A percentile compares a stretch with the other conserved stretches of the same genome.
phyloP scores from a whole-genome alignment of 2,113 vertebrate genomes.

The Plecotus auritus region DNA sequence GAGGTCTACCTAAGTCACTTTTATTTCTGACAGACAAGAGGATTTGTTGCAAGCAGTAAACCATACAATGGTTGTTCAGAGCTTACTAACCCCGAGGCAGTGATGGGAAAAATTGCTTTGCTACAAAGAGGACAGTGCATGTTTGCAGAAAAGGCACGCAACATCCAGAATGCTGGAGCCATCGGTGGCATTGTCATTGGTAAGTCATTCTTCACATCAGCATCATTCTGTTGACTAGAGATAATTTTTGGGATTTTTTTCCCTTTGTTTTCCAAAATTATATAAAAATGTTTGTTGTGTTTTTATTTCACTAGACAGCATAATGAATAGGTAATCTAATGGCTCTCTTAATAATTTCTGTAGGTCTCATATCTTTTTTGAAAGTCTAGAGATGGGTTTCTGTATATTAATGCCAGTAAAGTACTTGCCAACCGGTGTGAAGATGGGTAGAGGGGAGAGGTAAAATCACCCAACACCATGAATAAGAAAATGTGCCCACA shows the following conservation, averaged over 20 bases:
- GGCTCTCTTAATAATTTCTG: background rate
- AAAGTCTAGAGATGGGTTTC: background rate
- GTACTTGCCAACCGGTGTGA: background rate
- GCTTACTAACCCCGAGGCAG: conserved; percentile 89
- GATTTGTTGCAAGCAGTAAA: conserved; percentile 92
- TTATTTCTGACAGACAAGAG: conserved; percentile 86
- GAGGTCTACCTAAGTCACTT: conserved; percentile 14
- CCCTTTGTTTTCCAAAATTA: background rate
- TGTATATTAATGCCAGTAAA: background rate
- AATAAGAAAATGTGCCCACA: background rate
- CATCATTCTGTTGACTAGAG: background rate
- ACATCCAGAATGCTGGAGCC: conserved; percentile 95
- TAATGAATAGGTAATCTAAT: background rate
- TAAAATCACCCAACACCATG: background rate
- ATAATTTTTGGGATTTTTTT: background rate
- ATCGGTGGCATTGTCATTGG: conserved; percentile 98
- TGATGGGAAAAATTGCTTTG: conserved; percentile 93
- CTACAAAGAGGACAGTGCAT: conserved; percentile 98
- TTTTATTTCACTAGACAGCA: background rate
- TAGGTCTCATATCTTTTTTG: background rate
- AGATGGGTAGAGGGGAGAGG: background rate
- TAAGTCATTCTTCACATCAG: conserved; percentile 73
- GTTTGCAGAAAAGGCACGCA: conserved; percentile 98
- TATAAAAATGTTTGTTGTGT: background rate
- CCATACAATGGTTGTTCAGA: conserved; percentile 95